A percentile compares a stretch with the other conserved stretches of the same genome.
Evolutionary conservation across 1,140 invertebrate species (phyloP).

Genomic region (Polypedilum pembai): DNA sequence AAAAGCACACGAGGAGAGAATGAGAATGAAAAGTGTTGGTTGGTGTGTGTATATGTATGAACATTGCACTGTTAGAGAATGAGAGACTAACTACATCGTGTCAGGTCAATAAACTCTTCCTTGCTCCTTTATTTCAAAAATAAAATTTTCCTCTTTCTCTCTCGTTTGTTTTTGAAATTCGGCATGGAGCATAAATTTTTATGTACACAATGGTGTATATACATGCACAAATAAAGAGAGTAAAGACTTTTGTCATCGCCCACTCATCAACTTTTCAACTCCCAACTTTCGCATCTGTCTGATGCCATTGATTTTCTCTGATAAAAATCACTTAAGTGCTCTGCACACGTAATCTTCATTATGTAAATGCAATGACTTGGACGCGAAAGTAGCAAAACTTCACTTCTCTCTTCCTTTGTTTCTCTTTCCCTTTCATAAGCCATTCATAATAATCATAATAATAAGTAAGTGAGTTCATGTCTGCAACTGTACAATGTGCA

Average conservation of each 20-base stretch:
- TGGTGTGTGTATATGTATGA: no score
- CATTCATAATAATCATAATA: background rate
- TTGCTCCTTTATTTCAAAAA: no score
- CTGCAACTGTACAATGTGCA: background rate
- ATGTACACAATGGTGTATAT: background rate
- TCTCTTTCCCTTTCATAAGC: background rate
- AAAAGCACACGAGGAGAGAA: background rate
- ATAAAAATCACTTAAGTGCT: background rate
- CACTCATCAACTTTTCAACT: slow-evolving; percentile 1
- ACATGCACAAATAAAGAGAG: background rate
- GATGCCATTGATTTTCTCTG: background rate
- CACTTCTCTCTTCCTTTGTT: background rate
- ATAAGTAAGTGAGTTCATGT: background rate
- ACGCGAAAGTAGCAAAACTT: background rate
- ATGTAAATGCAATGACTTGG: background rate
- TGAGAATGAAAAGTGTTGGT: background rate
- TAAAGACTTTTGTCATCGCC: background rate
- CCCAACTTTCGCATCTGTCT: background rate
- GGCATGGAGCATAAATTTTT: slow-evolving; percentile 3
- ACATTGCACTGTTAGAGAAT: background rate
- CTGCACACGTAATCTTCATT: slow-evolving; percentile 24
- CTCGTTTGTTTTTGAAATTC: slow-evolving; percentile 8
- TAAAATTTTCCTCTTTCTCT: background rate
- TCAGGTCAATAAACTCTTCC: background rate
- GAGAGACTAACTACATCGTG: background rate